Percentiles rank a stretch among this genome's conserved stretches.
phyloP scores from a whole-genome alignment of 2,888 invertebrate genomes.

The Buathra laborator region DNA sequence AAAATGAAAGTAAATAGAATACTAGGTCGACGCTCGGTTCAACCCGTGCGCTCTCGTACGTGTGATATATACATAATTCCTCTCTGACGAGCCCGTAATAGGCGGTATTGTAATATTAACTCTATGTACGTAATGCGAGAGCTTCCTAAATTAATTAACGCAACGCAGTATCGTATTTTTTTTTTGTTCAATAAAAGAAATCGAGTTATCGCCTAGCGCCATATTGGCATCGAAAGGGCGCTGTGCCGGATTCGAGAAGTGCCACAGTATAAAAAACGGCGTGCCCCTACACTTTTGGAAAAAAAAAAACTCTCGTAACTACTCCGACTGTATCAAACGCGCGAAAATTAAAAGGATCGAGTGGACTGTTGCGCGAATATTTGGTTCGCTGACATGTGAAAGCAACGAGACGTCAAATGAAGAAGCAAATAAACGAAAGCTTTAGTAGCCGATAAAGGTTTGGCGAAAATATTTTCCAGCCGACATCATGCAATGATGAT shows the following conservation, averaged over 20 bases:
- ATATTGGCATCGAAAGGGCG: slow-evolving; percentile 19
- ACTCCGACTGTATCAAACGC: too few relatives aligned
- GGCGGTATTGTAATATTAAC: not conserved
- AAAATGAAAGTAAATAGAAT: slow-evolving; percentile 1
- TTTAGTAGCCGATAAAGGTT: too few relatives aligned
- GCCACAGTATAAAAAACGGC: not conserved
- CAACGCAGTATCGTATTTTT: not conserved
- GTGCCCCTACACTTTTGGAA: not conserved
- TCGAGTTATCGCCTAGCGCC: slow-evolving; percentile 9
- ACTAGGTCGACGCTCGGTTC: not conserved
- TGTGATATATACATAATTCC: not conserved
- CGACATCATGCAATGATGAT: too few relatives aligned
- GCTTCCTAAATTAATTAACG: slow-evolving; percentile 8
- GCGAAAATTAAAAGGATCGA: too few relatives aligned
- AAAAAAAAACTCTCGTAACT: not conserved
- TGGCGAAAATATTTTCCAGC: too few relatives aligned
- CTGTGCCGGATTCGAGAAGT: not conserved
- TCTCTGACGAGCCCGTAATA: not conserved
- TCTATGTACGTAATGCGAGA: not conserved
- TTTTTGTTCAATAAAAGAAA: not conserved
- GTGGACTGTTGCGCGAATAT: too few relatives aligned
- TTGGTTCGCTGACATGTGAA: too few relatives aligned
- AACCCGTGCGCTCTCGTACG: not conserved
- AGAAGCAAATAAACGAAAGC: too few relatives aligned
- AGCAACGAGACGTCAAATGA: too few relatives aligned